These are phyloP conservation scores for Phthorimaea operculella DNA, from an alignment of 1,140 invertebrate species.

Conservation along the genomic window DNA sequence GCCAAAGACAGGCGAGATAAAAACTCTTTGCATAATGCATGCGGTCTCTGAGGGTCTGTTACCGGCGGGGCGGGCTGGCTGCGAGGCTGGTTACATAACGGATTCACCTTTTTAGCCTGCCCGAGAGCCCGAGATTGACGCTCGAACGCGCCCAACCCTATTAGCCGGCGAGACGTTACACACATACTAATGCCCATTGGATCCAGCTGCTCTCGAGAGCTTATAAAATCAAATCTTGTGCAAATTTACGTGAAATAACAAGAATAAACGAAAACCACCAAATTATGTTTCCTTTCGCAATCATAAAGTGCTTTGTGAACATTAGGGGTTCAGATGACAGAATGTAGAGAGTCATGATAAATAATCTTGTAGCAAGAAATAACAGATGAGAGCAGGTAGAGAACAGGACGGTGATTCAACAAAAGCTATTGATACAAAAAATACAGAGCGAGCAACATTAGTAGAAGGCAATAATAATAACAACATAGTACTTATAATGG, in stretches of 20 bases:
- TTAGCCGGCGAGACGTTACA: slow-evolving; percentile 18
- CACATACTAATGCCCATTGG: slow-evolving; percentile 21
- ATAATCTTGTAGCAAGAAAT: too few relatives aligned
- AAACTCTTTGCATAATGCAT: slow-evolving; percentile 42
- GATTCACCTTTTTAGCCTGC: slow-evolving; percentile 30
- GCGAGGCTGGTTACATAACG: slow-evolving; percentile 35
- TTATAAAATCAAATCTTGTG: slow-evolving; percentile 6
- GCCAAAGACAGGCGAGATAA: slow-evolving; percentile 28
- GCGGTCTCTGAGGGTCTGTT: slow-evolving; percentile 28
- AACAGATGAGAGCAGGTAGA: slow-evolving; percentile 12
- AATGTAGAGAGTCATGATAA: too few relatives aligned
- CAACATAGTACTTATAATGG: slow-evolving; percentile 29
- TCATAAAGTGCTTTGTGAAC: too few relatives aligned
- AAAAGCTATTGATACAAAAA: slow-evolving; percentile 9
- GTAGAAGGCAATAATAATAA: slow-evolving; percentile 30
- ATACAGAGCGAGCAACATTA: slow-evolving; percentile 24
- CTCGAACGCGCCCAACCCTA: slow-evolving; percentile 19
- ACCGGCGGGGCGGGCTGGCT: slow-evolving; percentile 23
- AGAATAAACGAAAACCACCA: not conserved
- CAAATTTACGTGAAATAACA: slow-evolving; percentile 7
- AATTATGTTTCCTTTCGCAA: too few relatives aligned
- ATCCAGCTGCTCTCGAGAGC: not conserved
- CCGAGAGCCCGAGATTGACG: slow-evolving; percentile 24
- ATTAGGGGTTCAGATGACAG: too few relatives aligned
- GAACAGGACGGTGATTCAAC: slow-evolving; percentile 1